Evolutionary conservation across 30 jellyfish, hydroid and myxozoan genomes (phyloP).

Genomic region (Aurelia aurita): DNA sequence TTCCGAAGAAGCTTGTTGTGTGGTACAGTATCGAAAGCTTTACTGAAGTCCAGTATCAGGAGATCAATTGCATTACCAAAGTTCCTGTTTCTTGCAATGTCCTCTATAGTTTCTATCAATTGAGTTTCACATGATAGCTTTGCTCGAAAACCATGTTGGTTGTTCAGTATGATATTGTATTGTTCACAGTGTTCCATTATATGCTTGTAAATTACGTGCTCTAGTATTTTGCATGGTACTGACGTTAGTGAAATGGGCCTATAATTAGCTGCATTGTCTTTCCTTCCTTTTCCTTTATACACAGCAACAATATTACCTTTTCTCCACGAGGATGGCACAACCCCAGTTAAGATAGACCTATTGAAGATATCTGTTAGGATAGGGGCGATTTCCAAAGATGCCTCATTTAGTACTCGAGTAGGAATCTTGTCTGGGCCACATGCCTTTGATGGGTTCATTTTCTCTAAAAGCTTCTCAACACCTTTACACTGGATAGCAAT

Average conservation of each 20-base stretch:
- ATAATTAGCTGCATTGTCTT: slow-evolving; percentile 28
- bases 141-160: slow-evolving; percentile 59
- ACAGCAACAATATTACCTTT: slow-evolving; percentile 47
- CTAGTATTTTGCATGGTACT: slow-evolving; percentile 62
- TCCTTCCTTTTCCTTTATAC: slow-evolving; percentile 47
- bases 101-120: slow-evolving; percentile 55
- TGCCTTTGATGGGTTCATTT: slow-evolving; percentile 49
- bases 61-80: slow-evolving; percentile 36
- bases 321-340: slow-evolving; percentile 55
- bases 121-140: slow-evolving; percentile 71
- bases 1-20: no score
- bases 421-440: slow-evolving; percentile 68
- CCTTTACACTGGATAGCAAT: slow-evolving; percentile 54
- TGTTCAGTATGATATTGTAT: slow-evolving; percentile 17
- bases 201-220: slow-evolving; percentile 39
- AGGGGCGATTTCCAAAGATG: slow-evolving; percentile 47
- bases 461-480: slow-evolving; percentile 36
- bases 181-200: slow-evolving; percentile 34
- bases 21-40: no score
- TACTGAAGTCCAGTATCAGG: slow-evolving; percentile 53
- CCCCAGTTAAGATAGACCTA: slow-evolving; percentile 57
- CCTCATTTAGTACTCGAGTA: slow-evolving; percentile 42
- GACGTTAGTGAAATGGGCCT: slow-evolving; percentile 46
- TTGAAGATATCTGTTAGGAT: slow-evolving; percentile 35
- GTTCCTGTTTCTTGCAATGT: slow-evolving; percentile 31